Percentiles rank a stretch among this genome's conserved stretches.
Conservation (phyloP, 2,888 invertebrate genomes). For the Tiliacea aurago region DNA sequence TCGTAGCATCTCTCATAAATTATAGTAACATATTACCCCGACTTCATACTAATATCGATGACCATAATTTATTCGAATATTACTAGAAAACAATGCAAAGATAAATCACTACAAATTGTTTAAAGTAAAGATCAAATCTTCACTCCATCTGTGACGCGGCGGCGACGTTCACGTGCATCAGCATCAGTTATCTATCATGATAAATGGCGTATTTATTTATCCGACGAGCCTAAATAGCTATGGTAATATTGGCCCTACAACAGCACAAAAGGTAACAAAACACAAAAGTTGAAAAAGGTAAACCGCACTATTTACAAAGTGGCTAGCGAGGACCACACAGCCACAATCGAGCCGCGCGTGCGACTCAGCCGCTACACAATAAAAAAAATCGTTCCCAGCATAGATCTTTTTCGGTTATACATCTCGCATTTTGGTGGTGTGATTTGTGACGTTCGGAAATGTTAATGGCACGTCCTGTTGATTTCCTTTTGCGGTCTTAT, state of each 20-base stretch:
- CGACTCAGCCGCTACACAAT: conserved; percentile 85
- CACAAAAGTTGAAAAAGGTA: conserved; percentile 91
- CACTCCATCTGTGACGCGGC: conserved; percentile 84
- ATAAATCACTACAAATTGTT: conserved; percentile 84
- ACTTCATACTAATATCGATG: conserved; percentile 44
- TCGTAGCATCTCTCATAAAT: conserved; percentile 45
- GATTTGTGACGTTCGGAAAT: conserved; percentile 90
- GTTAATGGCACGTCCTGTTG: conserved; percentile 86
- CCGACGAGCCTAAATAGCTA: conserved; percentile 90
- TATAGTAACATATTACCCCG: conserved; percentile 41
- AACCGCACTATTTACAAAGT: conserved; percentile 91
- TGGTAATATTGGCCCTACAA: conserved; percentile 91
- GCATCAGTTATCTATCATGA: conserved; percentile 90
- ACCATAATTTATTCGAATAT: conserved; percentile 64
- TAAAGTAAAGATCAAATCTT: conserved; percentile 84
- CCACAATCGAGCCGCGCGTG: conserved; percentile 90
- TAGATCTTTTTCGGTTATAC: conserved; percentile 89
- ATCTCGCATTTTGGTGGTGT: conserved; percentile 90
- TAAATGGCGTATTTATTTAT: conserved; percentile 91
- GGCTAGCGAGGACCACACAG: conserved; percentile 90
- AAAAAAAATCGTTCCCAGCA: conserved; percentile 88
- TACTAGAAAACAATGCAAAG: conserved; percentile 80
- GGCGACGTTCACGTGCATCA: conserved; percentile 87
- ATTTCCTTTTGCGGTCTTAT: conserved; percentile 77
- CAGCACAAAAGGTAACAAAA: conserved; percentile 91